These are phyloP conservation scores for Neoascia interrupta DNA, from an alignment of 2,888 invertebrate species.

Conservation along the genomic window DNA sequence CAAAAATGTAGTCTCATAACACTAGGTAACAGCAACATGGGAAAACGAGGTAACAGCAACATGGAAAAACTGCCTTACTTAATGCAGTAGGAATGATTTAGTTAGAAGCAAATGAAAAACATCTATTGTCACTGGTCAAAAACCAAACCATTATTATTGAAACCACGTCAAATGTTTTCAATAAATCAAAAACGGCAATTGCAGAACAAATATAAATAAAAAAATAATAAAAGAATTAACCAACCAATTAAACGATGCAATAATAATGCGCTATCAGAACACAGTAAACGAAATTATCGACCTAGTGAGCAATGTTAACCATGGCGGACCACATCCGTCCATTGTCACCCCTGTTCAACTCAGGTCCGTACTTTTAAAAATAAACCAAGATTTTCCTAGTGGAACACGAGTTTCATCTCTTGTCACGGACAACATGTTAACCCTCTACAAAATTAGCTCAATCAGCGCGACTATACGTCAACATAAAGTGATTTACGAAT, in stretches of 20 bases:
- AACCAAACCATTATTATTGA: constrained; percentile 13
- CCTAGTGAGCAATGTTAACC: neutral
- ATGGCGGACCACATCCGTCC: neutral
- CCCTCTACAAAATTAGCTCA: neutral
- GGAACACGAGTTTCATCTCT: neutral
- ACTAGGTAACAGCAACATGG: neutral
- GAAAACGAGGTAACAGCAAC: neutral
- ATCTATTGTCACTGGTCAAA: neutral
- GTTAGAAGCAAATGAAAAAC: constrained; percentile 1
- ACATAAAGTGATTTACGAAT: constrained; percentile 7
- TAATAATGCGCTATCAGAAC: neutral
- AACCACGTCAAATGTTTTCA: constrained; percentile 1
- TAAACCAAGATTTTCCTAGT: neutral
- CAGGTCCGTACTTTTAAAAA: neutral
- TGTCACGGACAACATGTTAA: neutral
- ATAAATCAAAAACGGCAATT: constrained; percentile 3
- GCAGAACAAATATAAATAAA: neutral
- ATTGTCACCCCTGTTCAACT: neutral
- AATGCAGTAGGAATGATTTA: neutral
- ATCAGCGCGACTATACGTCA: neutral
- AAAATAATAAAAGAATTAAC: neutral
- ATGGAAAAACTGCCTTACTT: neutral
- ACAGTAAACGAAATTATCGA: neutral
- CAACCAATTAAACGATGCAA: too few relatives aligned
- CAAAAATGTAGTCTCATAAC: neutral